phyloP scores from a whole-genome alignment of 2,888 invertebrate species.

The Pyrochroa serraticornis region DNA sequence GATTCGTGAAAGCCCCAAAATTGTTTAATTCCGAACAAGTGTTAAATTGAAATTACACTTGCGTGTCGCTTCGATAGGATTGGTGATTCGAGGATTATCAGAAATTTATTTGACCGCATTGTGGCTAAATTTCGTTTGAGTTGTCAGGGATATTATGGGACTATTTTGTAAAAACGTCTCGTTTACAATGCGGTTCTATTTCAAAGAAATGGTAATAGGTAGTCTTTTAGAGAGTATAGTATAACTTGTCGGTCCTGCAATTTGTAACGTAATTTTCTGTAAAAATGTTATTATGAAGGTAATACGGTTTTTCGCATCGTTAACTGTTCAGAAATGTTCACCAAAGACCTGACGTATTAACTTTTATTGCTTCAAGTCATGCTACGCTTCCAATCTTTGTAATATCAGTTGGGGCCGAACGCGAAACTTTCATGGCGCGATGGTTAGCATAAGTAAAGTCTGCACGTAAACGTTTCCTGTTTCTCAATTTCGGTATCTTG shows the following conservation, averaged over 20 bases:
- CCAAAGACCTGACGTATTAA: slow-evolving; percentile 37
- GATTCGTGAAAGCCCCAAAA: no score
- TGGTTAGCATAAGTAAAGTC: no score
- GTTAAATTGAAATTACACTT: no score
- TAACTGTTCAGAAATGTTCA: slow-evolving; percentile 44
- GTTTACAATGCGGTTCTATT: slow-evolving; percentile 43
- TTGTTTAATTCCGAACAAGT: no score
- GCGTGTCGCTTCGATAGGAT: no score
- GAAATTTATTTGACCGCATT: no score
- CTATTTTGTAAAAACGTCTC: slow-evolving; percentile 17
- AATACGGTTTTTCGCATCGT: slow-evolving; percentile 46
- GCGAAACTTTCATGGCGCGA: no score
- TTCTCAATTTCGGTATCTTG: no score
- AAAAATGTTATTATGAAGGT: slow-evolving; percentile 43
- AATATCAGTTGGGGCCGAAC: not conserved
- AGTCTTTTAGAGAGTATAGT: slow-evolving; percentile 33
- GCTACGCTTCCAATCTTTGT: slow-evolving; percentile 19
- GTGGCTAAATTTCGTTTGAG: no score
- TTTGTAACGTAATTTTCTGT: slow-evolving; percentile 42
- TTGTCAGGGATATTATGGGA: no score
- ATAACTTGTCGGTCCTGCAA: slow-evolving; percentile 41
- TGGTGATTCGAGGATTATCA: no score
- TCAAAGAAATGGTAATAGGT: slow-evolving; percentile 36
- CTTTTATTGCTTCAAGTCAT: slow-evolving; percentile 37
- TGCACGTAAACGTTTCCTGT: no score